Evolutionary conservation across 2,113 vertebrate genomes (phyloP), one percentile per base, ranked within the genome.

Genomic region (Haplotaxodon microlepis): DNA sequence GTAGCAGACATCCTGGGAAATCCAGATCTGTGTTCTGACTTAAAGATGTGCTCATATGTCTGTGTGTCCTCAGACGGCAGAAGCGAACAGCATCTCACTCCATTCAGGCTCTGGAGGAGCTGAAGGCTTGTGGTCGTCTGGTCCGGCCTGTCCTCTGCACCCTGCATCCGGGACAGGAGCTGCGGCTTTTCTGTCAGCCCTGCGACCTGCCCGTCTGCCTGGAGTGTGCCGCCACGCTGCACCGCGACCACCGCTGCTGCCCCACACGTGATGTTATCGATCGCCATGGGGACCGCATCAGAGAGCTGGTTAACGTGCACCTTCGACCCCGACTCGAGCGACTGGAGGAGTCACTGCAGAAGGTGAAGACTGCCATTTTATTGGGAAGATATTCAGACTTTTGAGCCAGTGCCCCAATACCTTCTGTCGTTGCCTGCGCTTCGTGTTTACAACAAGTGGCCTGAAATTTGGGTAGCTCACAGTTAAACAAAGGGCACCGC

Each of bases 141-240:
- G 86, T 94, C 71, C 97, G 97, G 9, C 96, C 96, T 21, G 93
- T 98, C 27, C 94, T 97, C 86, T 99, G 98, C 91, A 84, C 93
- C 10, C 79, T 95, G 9, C 98, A 99, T 89, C 97, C 97, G 0
- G 93, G 96, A 0, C 97, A 99, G 96, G 97, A 98, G 92, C 95
- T 99, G 7, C 94, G 95, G 9, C 96, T 98, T 87, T 99, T 98
- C 96, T 99, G 98, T 1, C 97, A 97, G 95, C 94, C 96, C 51
- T 98, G 98, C 3, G 97, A 98, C 93, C 94, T 92, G 13, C 96
- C 97, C 0, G 96, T 98, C 81, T 99, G 98, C 90, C 92, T 92
- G 82, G 96, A 98, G 7, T 99, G 98, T 0, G 83, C 96, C 6
- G 92, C 95, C 11, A 96, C 94, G 5, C 92, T 96, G 21, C 98